Evolutionary conservation across 2,888 invertebrate species (phyloP), one percentile per base, ranked within the genome.

Genomic region (Idaea aversata): DNA sequence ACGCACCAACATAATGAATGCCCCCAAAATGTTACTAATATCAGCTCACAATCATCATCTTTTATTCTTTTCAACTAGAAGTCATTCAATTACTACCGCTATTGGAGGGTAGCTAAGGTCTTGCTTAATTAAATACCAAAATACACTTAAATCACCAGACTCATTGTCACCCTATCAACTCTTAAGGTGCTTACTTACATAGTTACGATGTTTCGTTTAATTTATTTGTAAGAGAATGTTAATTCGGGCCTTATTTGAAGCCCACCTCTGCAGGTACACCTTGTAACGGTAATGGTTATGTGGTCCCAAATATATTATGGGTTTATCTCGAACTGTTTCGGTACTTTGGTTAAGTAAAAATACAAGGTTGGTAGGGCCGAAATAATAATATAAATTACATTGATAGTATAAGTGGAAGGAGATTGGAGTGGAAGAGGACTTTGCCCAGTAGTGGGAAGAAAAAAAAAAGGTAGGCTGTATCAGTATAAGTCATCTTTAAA

Each of bases 161-260:
- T 59, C 58, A 69, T 67, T 35, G 71, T 64, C 68, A 73, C 72
- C 67, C 61, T 65, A 71, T 15, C 61, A 69, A 66, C 65, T 66
- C 69, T 65, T 68, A 72, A 70, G 70, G 71, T 72, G 72, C 73
- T 75, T 74, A 73, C 73, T 69, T 73, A 70, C 71, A 70, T 70
- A 69, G 72, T 47, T 47, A 47, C 47, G 69, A 70, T 71, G 71
- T 71, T 72, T 71, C 70, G 68, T 76, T 73, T 74, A 74, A 76
- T 74, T 76, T 76, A 76, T 76, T 73, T 73, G 65, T 59, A 66
- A 68, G 73, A 71, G 67, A 73, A 76, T 73, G 73, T 73, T 74
- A 75, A 76, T 75, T 72, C 70, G 63, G 67, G 70, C 70, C 72
- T 74, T 74, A 73, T 71, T 73, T 70, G 70, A 65, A 63, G 61